Evolutionary conservation across 2,888 invertebrate genomes (phyloP).

Genomic region (Labia minor): DNA sequence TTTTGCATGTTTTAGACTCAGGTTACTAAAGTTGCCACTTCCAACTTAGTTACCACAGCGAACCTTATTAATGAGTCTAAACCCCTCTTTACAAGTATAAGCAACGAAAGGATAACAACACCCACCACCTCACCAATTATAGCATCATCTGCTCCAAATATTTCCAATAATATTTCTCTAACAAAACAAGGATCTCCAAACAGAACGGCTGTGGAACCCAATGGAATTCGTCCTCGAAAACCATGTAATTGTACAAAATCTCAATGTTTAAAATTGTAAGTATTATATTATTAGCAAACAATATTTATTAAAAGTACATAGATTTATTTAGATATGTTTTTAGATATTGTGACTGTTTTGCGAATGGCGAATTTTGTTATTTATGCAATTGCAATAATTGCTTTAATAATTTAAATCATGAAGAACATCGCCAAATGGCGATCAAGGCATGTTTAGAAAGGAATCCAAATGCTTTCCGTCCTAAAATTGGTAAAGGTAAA

Average conservation of each 20-base stretch:
- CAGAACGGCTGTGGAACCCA: conserved; percentile 36
- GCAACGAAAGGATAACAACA: background rate
- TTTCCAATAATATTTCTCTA: background rate
- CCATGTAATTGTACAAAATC: conserved; percentile 99
- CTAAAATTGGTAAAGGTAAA: conserved; percentile 86
- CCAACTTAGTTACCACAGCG: background rate
- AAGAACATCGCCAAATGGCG: conserved; percentile 86
- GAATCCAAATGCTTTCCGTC: conserved; percentile 96
- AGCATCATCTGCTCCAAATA: background rate
- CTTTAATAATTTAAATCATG: conserved; percentile 89
- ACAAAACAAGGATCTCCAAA: background rate
- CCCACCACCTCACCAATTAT: background rate
- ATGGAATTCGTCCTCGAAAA: conserved; percentile 62
- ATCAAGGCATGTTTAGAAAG: conserved; percentile 90
- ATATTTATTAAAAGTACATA: conserved; percentile 2
- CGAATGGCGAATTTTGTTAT: conserved; percentile 97
- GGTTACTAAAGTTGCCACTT: background rate
- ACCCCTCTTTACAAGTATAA: background rate
- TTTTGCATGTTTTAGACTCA: background rate
- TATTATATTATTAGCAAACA: conserved; percentile 27
- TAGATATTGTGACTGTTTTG: conserved; percentile 96
- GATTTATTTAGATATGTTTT: conserved; percentile 15
- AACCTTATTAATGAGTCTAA: background rate
- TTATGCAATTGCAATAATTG: conserved; percentile 97
- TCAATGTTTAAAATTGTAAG: conserved; percentile 88